Evolutionary conservation across 2,797 vertebrate species (phyloP), one percentile per base, ranked within the genome.

Genomic region (Oreortyx pictus): DNA sequence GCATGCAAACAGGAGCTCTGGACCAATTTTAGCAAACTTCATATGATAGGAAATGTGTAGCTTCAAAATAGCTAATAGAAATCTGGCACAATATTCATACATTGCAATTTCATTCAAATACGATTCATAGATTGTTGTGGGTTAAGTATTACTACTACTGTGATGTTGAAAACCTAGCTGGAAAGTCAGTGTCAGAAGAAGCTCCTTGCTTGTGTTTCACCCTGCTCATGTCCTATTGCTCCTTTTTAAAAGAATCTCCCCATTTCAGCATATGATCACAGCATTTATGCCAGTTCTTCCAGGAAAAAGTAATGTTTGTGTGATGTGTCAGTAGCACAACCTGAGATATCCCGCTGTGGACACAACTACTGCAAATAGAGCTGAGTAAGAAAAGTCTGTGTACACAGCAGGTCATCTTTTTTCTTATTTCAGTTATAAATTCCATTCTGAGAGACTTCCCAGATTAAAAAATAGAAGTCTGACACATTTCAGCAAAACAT

Each of bases 11-110:
- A 80, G 50, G 62, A 78, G 59, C 81, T 50, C 37, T 52, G 54
- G 64, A 91, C 64, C 39, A 59, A 79, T 90, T 90, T 93, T 89
- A 94, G 2, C 62, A 81, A 20, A 50, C 25, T 83, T 90, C 19
- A 65, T 39, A 86, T 57, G 64, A 88, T 56, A 95, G 82, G 93
- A 90, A 76, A 82, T 49, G 2, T 83, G 6, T 64, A 70, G 93
- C 56, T 88, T 79, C 60, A 71, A 92, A 96, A 92, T 60, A 91
- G 64, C 37, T 92, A 95, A 91, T 75, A 92, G 62, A 79, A 95
- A 81, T 68, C 79, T 76, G 73, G 70, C 60, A 93, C 29, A 60
- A 37, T 89, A 89, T 86, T 81, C 66, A 88, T 50, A 79, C 23
- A 37, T 46, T 66, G 70, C n/a, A 76, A 82, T 88, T 94, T 74